Evolutionary conservation across 2,113 vertebrate species (phyloP).

Genomic region (Nyctereutes procyonoides): DNA sequence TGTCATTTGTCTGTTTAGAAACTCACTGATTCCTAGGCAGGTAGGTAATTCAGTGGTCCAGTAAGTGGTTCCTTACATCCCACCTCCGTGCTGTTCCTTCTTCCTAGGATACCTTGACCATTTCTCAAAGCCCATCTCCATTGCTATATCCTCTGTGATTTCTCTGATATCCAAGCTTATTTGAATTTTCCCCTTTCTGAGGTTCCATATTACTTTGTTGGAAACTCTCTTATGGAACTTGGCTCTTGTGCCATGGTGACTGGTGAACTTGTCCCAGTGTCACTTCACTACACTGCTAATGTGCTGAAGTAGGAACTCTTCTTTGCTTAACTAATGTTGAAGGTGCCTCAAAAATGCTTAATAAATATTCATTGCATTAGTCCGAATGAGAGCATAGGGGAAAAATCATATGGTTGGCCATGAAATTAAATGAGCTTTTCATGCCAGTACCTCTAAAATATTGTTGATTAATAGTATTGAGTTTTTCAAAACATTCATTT

Average conservation of each 20-base stretch:
- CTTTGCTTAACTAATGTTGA: neutral
- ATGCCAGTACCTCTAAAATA: neutral
- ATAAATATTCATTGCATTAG: neutral
- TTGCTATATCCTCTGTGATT: neutral
- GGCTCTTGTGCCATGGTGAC: neutral
- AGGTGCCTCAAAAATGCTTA: neutral
- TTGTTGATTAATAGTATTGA: neutral
- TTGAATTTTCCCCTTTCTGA: neutral
- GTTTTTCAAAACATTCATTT: neutral
- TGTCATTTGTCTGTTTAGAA: neutral
- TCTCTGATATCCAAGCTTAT: neutral
- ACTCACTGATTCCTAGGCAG: neutral
- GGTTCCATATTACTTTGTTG: neutral
- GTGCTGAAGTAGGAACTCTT: neutral
- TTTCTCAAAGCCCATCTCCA: neutral
- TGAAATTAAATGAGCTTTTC: constrained; percentile 17
- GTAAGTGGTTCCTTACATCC: neutral
- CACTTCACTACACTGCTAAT: neutral
- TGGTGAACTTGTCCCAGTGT: neutral
- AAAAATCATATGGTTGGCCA: neutral
- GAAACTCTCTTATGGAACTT: neutral
- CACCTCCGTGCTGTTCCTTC: neutral
- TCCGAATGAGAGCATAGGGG: neutral
- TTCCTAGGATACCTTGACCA: neutral
- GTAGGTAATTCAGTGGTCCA: neutral